Evolutionary conservation across 1,140 invertebrate species (phyloP).

Genomic region (Bombus fervidus): DNA sequence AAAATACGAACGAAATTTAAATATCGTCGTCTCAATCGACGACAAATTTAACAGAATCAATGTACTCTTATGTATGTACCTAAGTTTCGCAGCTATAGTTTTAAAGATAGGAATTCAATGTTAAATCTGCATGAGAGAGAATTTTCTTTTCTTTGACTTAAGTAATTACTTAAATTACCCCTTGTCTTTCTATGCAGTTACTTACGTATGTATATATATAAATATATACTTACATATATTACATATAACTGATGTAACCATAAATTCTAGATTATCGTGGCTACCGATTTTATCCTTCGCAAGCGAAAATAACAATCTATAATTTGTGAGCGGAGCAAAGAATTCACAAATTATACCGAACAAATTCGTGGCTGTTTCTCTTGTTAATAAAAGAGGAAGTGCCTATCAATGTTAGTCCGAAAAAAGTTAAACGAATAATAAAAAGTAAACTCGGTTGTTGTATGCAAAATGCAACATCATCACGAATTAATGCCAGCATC

Average conservation of each 20-base stretch:
- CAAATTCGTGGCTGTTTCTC: neutral
- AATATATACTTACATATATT: neutral
- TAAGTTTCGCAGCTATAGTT: neutral
- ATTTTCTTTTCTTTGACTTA: neutral
- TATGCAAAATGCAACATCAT: conserved; percentile 40
- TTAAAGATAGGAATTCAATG: neutral
- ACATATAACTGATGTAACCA: too few species aligned
- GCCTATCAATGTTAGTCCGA: neutral
- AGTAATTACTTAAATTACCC: neutral
- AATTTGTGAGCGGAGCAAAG: neutral
- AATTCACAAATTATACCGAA: neutral
- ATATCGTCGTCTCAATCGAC: too few species aligned
- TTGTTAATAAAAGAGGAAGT: neutral
- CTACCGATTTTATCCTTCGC: neutral
- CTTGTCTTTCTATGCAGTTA: neutral
- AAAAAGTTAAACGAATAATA: conserved; percentile 1
- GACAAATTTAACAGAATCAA: neutral
- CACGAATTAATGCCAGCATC: conserved; percentile 57
- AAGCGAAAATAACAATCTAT: neutral
- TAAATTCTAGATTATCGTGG: neutral
- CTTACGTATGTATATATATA: neutral
- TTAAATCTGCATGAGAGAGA: neutral
- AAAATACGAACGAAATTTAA: too few species aligned
- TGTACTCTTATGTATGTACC: too few species aligned
- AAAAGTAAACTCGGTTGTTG: neutral